Evolutionary conservation across 2,888 invertebrate species (phyloP), one percentile per base, ranked within the genome.

Genomic region (Elysia crispata): DNA sequence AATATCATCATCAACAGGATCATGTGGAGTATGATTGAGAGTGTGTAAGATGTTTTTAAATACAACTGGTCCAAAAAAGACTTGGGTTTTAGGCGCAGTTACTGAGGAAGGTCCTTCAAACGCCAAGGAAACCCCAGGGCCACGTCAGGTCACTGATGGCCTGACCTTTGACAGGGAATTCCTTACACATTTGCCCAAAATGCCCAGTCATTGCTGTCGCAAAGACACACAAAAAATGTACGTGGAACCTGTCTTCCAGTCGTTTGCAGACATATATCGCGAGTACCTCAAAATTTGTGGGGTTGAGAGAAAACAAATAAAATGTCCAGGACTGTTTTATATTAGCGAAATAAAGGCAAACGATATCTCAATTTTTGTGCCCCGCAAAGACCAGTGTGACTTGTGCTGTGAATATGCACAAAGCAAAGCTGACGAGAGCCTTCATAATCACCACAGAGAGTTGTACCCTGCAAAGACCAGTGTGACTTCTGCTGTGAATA

Each of bases 201-300:
- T 66, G 66, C 66, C 66, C 11, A 3, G 18, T 25, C 66, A 66
- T 66, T 66, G 25, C 66, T 66, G 28, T 66, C 30, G 66, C 13
- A 66, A 66, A 25, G 66, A 66, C 28, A 28, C 66, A 66, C 13
- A 15, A 66, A 66, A 66, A 66, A 6, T 66, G 28, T 66, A 66
- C 25, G 8, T 66, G 13, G 66, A 66, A 25, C 13, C 18, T 13
- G 25, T 13, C 66, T 66, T 66, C 30, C 13, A 30, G 13, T 66
- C 66, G 25, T 8, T 25, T 25, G 28, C 30, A 20, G 28, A 66
- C 13, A 13, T 66, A 13, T 30, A 66, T 25, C 8, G 30, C 18
- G 23, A 30, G 13, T 66, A 66, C 25, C 11, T 20, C 8, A 28
- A 25, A 13, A 6, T 28, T 25, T 66, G 66, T 25, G 25, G 8